Evolutionary conservation across 2,888 invertebrate genomes (phyloP), one percentile per base, ranked within the genome.

Genomic region (Bimastos eiseni): DNA sequence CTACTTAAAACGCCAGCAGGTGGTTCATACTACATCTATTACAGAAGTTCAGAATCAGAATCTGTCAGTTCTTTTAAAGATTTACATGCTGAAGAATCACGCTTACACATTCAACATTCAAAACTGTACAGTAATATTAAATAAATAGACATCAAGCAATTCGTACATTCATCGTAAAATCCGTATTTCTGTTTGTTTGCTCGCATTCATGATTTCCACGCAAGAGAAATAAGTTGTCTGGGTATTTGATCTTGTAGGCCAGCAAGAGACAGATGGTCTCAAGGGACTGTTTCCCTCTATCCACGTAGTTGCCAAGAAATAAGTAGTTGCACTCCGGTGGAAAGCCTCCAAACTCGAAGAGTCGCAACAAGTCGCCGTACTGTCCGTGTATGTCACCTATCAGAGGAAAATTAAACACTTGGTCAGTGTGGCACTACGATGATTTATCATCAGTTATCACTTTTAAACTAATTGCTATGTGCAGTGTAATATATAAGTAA

Each of bases 241-340:
- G 98, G 95, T 99, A 99, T 96, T 99, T 99, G 95, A 99, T 98
- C 93, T 95, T 96, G 95, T 96, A 96, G n/a, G n/a, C 96, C 91
- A 96, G 93, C 38, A 96, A 93, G 30, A 99, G 96, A 95, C 99
- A 99, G 95, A 99, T 99, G 24, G 99, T 99, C 96, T 99, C 99
- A 94, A 99, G 96, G 0, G 98, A 98, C 95, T 99, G 99, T 96
- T 99, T 98, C 93, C 99, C 99, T 95, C 99, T 95, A 95, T 99
- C 99, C 92, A 99, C 99, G 95, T 99, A 99, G 96, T 99, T 99
- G 88, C 99, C 99, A 24, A 93, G 96, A 96, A 99, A 99, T 94
- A 99, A 96, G 96, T 99, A 99, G 96, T 99, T 99, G 92, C 98
- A 98, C 96, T 99, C 99, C 34, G 99, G 99, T 89, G 99, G 99